Evolutionary conservation across 2,113 vertebrate species (phyloP).

Genomic region (Nymphicus hollandicus): DNA sequence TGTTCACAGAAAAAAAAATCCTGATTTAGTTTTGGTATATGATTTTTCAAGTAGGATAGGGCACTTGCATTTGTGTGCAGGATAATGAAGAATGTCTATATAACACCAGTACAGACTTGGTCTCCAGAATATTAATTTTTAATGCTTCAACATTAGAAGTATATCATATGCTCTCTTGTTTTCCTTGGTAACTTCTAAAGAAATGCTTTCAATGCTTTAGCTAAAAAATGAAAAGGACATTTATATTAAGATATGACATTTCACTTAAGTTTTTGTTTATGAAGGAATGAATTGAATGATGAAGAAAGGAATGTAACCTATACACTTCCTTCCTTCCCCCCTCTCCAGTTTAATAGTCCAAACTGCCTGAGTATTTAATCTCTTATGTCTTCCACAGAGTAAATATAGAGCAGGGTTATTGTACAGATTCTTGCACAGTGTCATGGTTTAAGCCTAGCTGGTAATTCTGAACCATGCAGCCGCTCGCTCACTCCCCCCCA

Average conservation of each 20-base stretch:
- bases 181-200: not conserved
- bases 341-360: not conserved
- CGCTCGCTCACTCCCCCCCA: too few relatives aligned
- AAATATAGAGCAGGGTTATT: not conserved
- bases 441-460: too few relatives aligned
- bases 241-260: not conserved
- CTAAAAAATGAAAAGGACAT: not conserved
- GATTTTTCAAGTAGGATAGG: not conserved
- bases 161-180: not conserved
- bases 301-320: not conserved
- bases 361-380: conserved; percentile 17
- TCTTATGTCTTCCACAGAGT: not conserved
- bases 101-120: not conserved
- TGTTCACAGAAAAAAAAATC: not conserved
- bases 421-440: not conserved
- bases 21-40: not conserved
- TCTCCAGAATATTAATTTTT: not conserved
- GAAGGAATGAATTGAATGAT: not conserved
- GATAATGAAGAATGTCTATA: not conserved
- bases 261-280: not conserved
- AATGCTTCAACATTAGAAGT: not conserved
- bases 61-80: not conserved
- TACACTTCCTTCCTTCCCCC: not conserved
- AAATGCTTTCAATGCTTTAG: not conserved
- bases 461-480: too few relatives aligned